A percentile compares a stretch with the other conserved stretches of the same genome.
Conservation (phyloP, 1,140 invertebrate species). For the Odontomachus brunneus region DNA sequence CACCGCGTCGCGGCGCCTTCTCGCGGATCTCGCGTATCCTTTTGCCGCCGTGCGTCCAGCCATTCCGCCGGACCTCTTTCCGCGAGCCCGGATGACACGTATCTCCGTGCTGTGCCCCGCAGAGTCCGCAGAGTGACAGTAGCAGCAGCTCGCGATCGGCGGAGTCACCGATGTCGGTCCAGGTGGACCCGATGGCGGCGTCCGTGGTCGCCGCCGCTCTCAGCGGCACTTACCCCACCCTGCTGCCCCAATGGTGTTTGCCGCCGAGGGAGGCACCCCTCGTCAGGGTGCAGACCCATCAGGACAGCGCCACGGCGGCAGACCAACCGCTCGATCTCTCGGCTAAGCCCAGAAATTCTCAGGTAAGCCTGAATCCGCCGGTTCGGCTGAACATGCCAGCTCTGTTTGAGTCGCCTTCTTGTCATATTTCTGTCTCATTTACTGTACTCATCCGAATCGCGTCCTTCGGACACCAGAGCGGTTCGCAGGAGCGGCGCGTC, state of each 20-base stretch:
- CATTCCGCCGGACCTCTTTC: no score
- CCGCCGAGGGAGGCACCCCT: conserved; percentile 83
- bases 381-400: not conserved
- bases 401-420: not conserved
- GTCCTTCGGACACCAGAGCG: not conserved
- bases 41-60: not conserved
- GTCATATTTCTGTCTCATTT: conserved; percentile 26
- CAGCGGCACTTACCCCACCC: conserved; percentile 85
- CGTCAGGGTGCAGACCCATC: conserved; percentile 84
- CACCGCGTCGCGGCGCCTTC: conserved; percentile 25
- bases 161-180: conserved; percentile 85
- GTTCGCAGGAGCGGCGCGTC: not conserved
- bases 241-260: conserved; percentile 87
- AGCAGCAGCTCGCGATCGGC: conserved; percentile 85
- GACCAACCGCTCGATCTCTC: conserved; percentile 93
- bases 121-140: conserved; percentile 85
- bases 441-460: conserved; percentile 2
- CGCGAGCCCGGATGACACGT: conserved; percentile 62
- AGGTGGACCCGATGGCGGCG: conserved; percentile 87
- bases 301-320: conserved; percentile 84
- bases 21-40: conserved; percentile 30
- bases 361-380: conserved; percentile 75
- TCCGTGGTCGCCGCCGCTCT: conserved; percentile 88
- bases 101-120: conserved; percentile 68
- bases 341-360: conserved; percentile 87